Evolutionary conservation across 2,113 vertebrate genomes (phyloP).

Genomic region (Ptychochromis oligacanthus): DNA sequence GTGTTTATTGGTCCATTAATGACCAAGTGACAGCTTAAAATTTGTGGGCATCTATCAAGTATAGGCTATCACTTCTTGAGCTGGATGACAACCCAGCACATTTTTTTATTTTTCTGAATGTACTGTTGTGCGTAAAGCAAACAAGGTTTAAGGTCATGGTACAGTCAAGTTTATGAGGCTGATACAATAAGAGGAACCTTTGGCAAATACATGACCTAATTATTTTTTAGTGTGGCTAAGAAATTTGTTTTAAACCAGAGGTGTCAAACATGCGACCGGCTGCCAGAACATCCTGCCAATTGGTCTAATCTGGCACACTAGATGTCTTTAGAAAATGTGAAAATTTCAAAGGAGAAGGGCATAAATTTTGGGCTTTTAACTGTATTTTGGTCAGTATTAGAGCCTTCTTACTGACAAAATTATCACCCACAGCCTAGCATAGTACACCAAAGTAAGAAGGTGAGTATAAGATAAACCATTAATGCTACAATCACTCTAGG

Average conservation of each 20-base stretch:
- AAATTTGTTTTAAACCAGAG: no score
- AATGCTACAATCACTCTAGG: no score
- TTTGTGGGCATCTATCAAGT: constrained; percentile 52
- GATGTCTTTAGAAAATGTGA: not conserved
- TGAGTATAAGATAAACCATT: no score
- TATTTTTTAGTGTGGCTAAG: no score
- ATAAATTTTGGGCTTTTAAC: not conserved
- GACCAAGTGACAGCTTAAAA: constrained; percentile 61
- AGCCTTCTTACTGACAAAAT: not conserved
- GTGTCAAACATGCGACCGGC: no score
- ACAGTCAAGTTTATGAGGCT: not conserved
- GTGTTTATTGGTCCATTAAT: constrained; percentile 72
- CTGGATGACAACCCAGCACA: constrained; percentile 7
- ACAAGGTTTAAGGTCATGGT: constrained; percentile 9
- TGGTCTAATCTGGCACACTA: not conserved
- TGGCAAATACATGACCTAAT: no score
- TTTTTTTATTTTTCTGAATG: constrained; percentile 7
- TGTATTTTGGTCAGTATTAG: not conserved
- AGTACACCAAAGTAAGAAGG: not conserved
- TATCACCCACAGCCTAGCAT: not conserved
- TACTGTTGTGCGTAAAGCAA: constrained; percentile 17
- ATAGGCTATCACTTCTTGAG: constrained; percentile 36
- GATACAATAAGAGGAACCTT: not conserved
- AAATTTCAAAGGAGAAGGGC: not conserved
- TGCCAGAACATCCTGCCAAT: no score